Conservation (phyloP, 2,888 invertebrate genomes). For the Masnerella sp. region DNA sequence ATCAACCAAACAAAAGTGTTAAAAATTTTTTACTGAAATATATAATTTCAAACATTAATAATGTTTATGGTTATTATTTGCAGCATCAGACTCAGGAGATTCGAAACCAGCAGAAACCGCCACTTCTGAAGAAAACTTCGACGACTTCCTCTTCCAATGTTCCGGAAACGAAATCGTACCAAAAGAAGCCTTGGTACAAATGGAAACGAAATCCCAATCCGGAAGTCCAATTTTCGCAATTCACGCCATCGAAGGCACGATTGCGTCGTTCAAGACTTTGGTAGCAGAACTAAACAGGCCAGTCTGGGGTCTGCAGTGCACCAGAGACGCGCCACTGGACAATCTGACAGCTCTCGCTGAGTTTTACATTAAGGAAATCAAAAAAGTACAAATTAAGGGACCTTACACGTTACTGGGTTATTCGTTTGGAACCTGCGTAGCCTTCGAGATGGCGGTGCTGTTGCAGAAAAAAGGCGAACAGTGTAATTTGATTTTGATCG, state of each 20-base stretch:
- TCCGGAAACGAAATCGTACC: slow-evolving; percentile 86
- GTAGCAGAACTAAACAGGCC: slow-evolving; percentile 86
- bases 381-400: slow-evolving; percentile 86
- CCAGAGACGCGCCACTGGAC: slow-evolving; percentile 84
- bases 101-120: slow-evolving; percentile 62
- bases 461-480: slow-evolving; percentile 83
- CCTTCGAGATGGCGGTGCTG: slow-evolving; percentile 95
- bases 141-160: slow-evolving; percentile 77
- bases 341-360: slow-evolving; percentile 86
- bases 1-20: too few species aligned
- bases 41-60: too few species aligned
- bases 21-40: too few species aligned
- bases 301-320: slow-evolving; percentile 95
- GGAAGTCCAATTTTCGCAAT: slow-evolving; percentile 82
- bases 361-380: slow-evolving; percentile 86
- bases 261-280: slow-evolving; percentile 84
- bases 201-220: slow-evolving; percentile 80
- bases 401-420: slow-evolving; percentile 96
- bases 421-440: slow-evolving; percentile 96
- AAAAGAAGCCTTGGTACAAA: slow-evolving; percentile 83
- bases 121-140: slow-evolving; percentile 64
- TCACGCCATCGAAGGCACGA: slow-evolving; percentile 94
- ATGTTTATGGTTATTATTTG: too few species aligned
- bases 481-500: slow-evolving; percentile 87
- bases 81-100: background rate